These are phyloP conservation scores for Blera fallax DNA, from an alignment of 2,888 invertebrate species.

Conservation along the genomic window DNA sequence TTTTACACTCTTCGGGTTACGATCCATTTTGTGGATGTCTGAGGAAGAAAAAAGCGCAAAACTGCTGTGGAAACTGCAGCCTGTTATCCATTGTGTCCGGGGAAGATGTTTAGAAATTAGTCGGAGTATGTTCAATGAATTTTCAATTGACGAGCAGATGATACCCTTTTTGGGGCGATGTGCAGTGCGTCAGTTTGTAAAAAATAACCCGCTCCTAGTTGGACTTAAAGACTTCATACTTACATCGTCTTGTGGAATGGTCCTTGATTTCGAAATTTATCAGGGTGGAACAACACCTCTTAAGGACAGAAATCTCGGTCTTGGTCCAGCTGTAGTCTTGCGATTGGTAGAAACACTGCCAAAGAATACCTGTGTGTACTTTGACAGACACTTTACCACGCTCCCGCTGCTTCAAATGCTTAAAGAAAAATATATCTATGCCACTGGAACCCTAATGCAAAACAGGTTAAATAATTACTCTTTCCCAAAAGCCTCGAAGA, in stretches of 20 bases:
- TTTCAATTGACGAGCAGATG: not conserved
- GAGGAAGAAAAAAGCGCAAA: not conserved
- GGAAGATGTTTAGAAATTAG: not conserved
- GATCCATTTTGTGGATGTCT: too few species aligned
- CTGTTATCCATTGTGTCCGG: not conserved
- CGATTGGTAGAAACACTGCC: not conserved
- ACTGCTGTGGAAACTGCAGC: not conserved
- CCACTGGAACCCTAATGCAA: not conserved
- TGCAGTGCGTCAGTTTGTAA: not conserved
- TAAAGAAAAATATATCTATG: not conserved
- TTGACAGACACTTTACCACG: not conserved
- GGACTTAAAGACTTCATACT: too few species aligned
- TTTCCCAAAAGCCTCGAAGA: not conserved
- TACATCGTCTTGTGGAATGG: not conserved
- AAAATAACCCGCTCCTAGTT: not conserved
- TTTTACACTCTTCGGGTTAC: too few species aligned
- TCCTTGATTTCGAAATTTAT: not conserved
- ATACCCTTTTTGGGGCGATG: not conserved
- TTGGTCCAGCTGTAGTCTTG: not conserved
- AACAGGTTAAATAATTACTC: not conserved
- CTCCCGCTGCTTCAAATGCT: not conserved
- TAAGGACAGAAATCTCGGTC: not conserved
- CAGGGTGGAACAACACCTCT: not conserved
- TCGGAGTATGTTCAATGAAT: not conserved
- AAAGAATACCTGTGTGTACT: not conserved